phyloP scores from a whole-genome alignment of 1,140 invertebrate species.

The Gonatopus flavifemur region DNA sequence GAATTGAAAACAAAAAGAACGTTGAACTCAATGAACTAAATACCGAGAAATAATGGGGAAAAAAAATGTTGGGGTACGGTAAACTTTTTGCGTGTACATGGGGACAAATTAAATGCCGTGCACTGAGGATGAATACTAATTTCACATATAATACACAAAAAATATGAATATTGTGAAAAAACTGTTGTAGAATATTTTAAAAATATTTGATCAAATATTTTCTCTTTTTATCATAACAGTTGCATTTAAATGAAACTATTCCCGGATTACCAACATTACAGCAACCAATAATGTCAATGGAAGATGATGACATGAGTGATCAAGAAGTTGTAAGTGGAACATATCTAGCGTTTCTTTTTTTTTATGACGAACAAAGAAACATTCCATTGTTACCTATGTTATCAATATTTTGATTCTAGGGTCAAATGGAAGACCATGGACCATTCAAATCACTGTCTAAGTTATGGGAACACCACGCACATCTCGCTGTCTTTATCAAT shows the following conservation, averaged over 20 bases:
- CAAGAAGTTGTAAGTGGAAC: constrained; percentile 68
- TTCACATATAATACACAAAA: too few species aligned
- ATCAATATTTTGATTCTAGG: constrained; percentile 47
- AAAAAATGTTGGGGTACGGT: too few species aligned
- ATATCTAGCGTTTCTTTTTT: constrained; percentile 11
- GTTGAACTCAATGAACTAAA: too few species aligned
- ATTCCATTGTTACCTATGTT: constrained; percentile 1
- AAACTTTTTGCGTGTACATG: too few species aligned
- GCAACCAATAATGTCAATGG: constrained; percentile 88
- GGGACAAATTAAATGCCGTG: too few species aligned
- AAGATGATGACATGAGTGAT: constrained; percentile 90
- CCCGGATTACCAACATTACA: constrained; percentile 58
- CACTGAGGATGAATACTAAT: too few species aligned
- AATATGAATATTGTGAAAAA: too few species aligned
- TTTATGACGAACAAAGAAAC: too few species aligned
- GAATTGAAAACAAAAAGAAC: too few species aligned
- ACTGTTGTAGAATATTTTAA: too few species aligned
- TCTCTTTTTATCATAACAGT: constrained; percentile 10
- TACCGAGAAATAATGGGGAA: too few species aligned
- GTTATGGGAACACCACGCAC: constrained; percentile 74
- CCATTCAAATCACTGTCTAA: constrained; percentile 76
- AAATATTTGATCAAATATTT: too few species aligned
- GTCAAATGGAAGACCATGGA: constrained; percentile 73
- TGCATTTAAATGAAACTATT: constrained; percentile 36
- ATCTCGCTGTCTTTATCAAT: constrained; percentile 87